Evolutionary conservation across 64 coral and sea anemone species (phyloP), one percentile per base, ranked within the genome.

Genomic region (Porites australiensis): DNA sequence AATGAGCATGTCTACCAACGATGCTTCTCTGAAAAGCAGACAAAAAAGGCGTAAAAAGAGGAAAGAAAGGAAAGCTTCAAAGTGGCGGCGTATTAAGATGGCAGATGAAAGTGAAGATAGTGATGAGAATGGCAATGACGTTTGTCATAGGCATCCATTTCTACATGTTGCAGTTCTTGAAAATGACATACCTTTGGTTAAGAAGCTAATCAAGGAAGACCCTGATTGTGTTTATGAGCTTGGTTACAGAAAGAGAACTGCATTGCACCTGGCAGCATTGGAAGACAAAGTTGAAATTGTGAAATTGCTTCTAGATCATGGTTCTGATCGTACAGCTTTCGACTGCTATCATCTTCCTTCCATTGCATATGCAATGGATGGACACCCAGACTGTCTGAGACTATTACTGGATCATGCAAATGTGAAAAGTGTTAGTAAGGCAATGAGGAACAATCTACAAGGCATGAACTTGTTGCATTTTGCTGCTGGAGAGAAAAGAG

Each of bases 381-480:
- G 95, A 21, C 92, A 98, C 46, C 87, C 91, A 45, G 95, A 98
- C 14, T 94, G 92, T 57, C 27, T 98, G 18, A 60, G 27, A 59
- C 61, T 88, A 44, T 20, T 98, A 8, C 82, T 98, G 22, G 64
- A 87, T 57, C 82, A 88, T 44, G 50, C 89, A 2, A 70, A 90
- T 64, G 76, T 98, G n/a, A 94, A 83, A 69, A 52, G 50, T 53
- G 43, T 87, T 43, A 88, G 79, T 13, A 98, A 91, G 62, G 75
- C 45, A 6, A 62, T 98, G 21, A 87, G 44, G 11, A 54, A 59
- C 46, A 93, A 92, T 48, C 43, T 73, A 11, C 68, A 53, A 59
- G 82, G 90, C 54, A 95, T 98, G 88, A 93, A 73, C 6, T 64
- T 98, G 59, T 70, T 98, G 6, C 96, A 98, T 90, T 98, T 95